Percentiles rank a stretch among this genome's conserved stretches.
Evolutionary conservation across 2,888 invertebrate species (phyloP).

Genomic region (Villa cingulata): DNA sequence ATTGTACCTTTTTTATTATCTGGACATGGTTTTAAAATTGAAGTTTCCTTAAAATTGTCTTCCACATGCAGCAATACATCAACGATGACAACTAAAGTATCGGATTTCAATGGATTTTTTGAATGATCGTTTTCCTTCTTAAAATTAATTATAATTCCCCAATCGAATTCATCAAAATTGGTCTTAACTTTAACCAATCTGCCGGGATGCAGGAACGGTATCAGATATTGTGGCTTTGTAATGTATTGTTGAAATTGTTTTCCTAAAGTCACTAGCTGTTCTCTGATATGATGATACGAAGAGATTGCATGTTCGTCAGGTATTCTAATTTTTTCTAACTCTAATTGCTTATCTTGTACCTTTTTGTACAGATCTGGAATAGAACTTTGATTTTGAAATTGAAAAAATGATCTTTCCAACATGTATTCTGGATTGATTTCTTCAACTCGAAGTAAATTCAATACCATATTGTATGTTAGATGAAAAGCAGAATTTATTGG

Average conservation of each 20-base stretch:
- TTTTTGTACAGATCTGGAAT: constrained; percentile 82
- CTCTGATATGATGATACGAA: constrained; percentile 71
- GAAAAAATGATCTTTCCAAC: constrained; percentile 95
- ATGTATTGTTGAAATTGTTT: constrained; percentile 65
- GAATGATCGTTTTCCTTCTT: constrained; percentile 49
- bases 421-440: constrained; percentile 99
- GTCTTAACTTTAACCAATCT: constrained; percentile 83
- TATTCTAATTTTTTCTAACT: constrained; percentile 50
- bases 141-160: constrained; percentile 93
- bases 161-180: constrained; percentile 78
- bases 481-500: constrained; percentile 98
- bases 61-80: constrained; percentile 75
- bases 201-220: constrained; percentile 91
- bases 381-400: constrained; percentile 95
- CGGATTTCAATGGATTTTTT: constrained; percentile 38
- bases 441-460: constrained; percentile 90
- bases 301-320: constrained; percentile 62
- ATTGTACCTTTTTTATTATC: constrained; percentile 62
- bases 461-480: constrained; percentile 98
- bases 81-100: constrained; percentile 44
- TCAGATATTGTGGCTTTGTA: constrained; percentile 72
- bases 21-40: constrained; percentile 55
- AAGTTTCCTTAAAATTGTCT: constrained; percentile 44
- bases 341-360: constrained; percentile 49
- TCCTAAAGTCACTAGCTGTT: constrained; percentile 62